These are phyloP conservation scores for Equus quagga DNA, from an alignment of 2,113 vertebrate species.

Conservation along the genomic window DNA sequence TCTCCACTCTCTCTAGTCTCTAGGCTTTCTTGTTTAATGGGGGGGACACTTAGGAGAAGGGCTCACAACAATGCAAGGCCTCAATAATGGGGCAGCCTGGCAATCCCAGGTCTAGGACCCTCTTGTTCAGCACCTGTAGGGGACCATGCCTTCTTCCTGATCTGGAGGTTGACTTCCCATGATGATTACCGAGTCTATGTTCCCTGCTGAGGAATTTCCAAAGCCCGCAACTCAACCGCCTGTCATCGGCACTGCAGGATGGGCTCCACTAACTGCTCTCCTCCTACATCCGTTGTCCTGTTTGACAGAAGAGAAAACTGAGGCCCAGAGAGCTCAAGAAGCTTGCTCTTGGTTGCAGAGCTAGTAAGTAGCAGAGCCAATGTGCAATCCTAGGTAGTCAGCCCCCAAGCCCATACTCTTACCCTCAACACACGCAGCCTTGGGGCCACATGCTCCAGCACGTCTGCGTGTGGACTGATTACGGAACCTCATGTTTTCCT, in stretches of 20 bases:
- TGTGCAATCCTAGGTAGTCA: background rate
- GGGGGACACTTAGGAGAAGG: background rate
- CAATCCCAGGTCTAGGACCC: too few relatives aligned
- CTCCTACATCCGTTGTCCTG: background rate
- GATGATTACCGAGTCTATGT: background rate
- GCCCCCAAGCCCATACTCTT: background rate
- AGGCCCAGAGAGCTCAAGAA: background rate
- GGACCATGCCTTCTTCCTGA: fast-evolving
- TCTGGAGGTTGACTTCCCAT: background rate
- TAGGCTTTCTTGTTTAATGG: background rate
- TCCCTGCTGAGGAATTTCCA: background rate
- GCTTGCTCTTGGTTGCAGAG: background rate
- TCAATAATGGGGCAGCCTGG: fast-evolving
- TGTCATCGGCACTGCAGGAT: fast-evolving
- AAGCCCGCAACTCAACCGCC: fast-evolving
- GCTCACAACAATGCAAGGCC: fast-evolving
- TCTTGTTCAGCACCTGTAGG: background rate
- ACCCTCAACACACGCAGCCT: too few relatives aligned
- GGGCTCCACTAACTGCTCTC: background rate
- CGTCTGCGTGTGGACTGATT: fast-evolving
- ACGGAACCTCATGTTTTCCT: background rate
- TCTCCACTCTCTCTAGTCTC: fast-evolving
- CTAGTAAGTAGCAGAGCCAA: background rate
- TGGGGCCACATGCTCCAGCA: fast-evolving
- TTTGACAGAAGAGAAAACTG: background rate